Evolutionary conservation across 2,888 invertebrate genomes (phyloP), one percentile per base, ranked within the genome.

Genomic region (Torymus aiolomorphi): DNA sequence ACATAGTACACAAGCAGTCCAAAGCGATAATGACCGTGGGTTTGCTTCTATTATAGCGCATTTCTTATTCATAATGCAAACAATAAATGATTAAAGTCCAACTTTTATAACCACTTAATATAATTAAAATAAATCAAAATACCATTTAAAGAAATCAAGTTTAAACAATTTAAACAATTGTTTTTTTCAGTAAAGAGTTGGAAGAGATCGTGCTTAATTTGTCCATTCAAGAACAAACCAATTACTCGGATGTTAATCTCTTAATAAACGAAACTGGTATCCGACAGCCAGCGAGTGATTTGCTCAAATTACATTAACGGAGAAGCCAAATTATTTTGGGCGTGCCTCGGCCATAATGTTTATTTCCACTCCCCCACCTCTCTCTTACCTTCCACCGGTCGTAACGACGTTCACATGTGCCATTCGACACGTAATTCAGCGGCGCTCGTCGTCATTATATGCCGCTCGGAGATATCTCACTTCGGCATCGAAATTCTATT

Each of bases 251-350:
- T n/a, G 42, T 61, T 77, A 65, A 77, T 77, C 24, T 71, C 71
- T 78, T 72, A 73, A 80, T 76, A 76, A 80, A 80, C 62, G 72
- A 71, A 42, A 65, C 56, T 1, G 18, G 13, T 13, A 42, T 71
- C 56, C 0, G 18, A 16, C n/a, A 49, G 5, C 42, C 5, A 42
- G 24, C 52, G 16, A 75, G 54, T 56, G 56, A 61, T 65, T 20
- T 52, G 31, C 66, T 59, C 61, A 54, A 76, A 76, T 76, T 52
- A 66, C 49, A 76, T 71, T 75, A 56, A 70, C 62, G 24, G 52
- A 16, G 62, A 54, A 67, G 14, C 42, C 59, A 61, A 70, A 80
- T 80, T 75, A 76, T 76, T 66, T 57, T 61, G 80, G 80, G 76
- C 71, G 80, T 71, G 66, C 71, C 63, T 11, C 56, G 52, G 65